These are phyloP conservation scores for Hirtodrosophila trivittata DNA, from an alignment of 2,888 invertebrate species.

Conservation along the genomic window DNA sequence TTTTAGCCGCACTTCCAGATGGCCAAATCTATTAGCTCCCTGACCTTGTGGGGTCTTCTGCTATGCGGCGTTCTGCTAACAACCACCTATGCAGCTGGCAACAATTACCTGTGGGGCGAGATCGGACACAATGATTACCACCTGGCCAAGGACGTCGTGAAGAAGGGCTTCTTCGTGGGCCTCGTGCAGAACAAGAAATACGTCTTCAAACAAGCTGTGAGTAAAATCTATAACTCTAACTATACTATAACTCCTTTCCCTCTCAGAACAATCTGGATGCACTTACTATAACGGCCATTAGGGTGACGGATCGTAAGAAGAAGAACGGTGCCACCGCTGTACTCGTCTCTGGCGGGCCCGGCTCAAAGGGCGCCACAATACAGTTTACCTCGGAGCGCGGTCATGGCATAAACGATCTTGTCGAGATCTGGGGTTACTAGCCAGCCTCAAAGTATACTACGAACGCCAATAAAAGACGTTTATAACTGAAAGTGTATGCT, in stretches of 20 bases:
- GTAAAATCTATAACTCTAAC: conserved; percentile 8
- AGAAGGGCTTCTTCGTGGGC: conserved; percentile 67
- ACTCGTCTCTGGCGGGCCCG: conserved; percentile 84
- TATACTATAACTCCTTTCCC: neutral
- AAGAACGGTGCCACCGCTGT: conserved; percentile 82
- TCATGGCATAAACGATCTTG: conserved; percentile 81
- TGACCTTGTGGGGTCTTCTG: conserved; percentile 29
- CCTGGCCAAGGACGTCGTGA: conserved; percentile 69
- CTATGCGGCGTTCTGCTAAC: conserved; percentile 38
- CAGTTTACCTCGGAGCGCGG: conserved; percentile 84
- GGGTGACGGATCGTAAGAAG: conserved; percentile 60
- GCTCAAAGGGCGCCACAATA: conserved; percentile 82
- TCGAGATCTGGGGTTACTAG: conserved; percentile 66
- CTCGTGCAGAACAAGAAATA: conserved; percentile 57
- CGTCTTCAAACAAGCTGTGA: conserved; percentile 71
- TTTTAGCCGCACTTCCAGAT: conserved; percentile 6
- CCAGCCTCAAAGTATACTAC: conserved; percentile 40
- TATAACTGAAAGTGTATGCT: neutral
- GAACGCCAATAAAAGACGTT: conserved; percentile 2
- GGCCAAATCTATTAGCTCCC: conserved; percentile 18
- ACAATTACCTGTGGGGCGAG: conserved; percentile 76
- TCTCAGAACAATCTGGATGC: conserved; percentile 59
- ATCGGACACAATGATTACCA: conserved; percentile 61
- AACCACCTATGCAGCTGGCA: conserved; percentile 51
- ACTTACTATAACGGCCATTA: conserved; percentile 68